Conservation (phyloP, 2,888 invertebrate genomes). For the Halictus ligatus region DNA sequence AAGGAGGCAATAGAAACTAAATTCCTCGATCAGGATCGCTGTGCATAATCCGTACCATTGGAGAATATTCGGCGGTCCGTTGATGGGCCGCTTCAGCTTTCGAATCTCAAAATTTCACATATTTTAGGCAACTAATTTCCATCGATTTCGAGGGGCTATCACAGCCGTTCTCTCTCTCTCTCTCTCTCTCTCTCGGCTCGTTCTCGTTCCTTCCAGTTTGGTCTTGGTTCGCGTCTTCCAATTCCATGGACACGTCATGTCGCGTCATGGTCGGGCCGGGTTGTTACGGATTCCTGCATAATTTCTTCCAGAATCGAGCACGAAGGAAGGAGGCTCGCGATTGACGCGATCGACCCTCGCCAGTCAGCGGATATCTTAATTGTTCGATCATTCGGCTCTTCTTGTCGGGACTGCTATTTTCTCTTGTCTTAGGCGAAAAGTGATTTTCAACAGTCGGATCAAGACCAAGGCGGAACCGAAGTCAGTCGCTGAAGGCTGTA, state of each 20-base stretch:
- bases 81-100: background rate
- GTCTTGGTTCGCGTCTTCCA: background rate
- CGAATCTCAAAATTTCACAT: background rate
- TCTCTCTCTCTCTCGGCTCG: background rate
- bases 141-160: background rate
- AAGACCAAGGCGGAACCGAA: too few relatives aligned
- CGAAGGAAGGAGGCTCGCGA: background rate
- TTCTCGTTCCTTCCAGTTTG: background rate
- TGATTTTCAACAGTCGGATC: too few relatives aligned
- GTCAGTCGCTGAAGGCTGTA: too few relatives aligned
- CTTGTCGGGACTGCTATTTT: too few relatives aligned
- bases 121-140: background rate
- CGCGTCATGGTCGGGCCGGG: background rate
- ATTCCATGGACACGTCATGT: background rate
- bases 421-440: too few relatives aligned
- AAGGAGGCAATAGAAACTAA: background rate
- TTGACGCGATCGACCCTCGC: background rate
- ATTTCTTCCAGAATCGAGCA: constrained; percentile 45
- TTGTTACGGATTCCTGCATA: constrained; percentile 42
- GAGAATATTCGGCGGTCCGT: background rate
- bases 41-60: background rate
- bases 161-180: background rate
- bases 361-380: constrained; percentile 1
- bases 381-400: background rate
- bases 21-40: background rate